Conservation (phyloP, 2,797 vertebrate genomes). For the Anguilla megastoma region DNA sequence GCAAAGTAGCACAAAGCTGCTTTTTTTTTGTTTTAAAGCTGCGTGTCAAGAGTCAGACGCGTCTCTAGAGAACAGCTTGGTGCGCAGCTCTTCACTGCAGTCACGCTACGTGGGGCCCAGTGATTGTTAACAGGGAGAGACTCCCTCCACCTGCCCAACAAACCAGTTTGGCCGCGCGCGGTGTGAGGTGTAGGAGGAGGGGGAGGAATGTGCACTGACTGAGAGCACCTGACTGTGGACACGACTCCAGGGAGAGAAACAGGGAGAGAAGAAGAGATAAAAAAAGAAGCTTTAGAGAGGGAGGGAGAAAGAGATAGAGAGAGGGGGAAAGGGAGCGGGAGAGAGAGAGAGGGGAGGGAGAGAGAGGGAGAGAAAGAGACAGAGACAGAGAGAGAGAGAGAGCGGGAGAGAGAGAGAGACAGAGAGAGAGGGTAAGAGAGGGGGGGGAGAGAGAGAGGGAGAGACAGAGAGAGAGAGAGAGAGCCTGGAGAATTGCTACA, state of each 20-base stretch:
- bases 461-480: not conserved
- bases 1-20: not conserved
- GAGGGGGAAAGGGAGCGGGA: not conserved
- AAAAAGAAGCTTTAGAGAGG: not conserved
- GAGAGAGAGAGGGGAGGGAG: not conserved
- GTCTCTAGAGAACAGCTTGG: not conserved
- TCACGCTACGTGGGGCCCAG: not conserved
- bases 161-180: constrained; percentile 24
- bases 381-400: too few relatives aligned
- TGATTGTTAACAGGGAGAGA: constrained; percentile 10
- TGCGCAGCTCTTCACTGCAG: not conserved
- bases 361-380: not conserved
- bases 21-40: not conserved
- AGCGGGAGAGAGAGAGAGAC: not conserved
- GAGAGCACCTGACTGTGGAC: constrained; percentile 19
- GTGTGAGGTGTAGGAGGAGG: not conserved
- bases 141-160: constrained; percentile 22
- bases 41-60: not conserved
- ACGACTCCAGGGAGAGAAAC: not conserved
- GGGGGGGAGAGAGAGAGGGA: not conserved
- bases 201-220: not conserved
- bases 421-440: not conserved
- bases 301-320: not conserved
- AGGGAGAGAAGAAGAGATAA: not conserved
- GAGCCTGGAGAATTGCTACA: not conserved